Conservation (phyloP, 2,888 invertebrate species). For the Torymus aiolomorphi region DNA sequence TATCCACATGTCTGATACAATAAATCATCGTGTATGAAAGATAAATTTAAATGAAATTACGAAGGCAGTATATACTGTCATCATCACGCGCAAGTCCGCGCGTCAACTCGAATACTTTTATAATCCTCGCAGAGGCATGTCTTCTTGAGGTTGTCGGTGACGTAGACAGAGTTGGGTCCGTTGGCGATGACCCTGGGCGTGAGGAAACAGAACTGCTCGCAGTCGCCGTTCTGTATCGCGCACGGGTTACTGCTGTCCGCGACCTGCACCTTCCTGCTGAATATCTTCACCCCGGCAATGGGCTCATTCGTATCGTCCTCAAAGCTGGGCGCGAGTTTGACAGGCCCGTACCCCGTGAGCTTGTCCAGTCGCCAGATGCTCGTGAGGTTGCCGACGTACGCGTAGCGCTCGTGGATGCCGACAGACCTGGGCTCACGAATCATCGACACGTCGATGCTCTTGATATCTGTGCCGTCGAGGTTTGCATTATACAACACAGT, state of each 20-base stretch:
- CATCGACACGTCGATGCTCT: slow-evolving; percentile 21
- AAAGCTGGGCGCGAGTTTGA: slow-evolving; percentile 1
- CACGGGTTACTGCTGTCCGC: slow-evolving; percentile 13
- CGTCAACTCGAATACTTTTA: slow-evolving; percentile 1
- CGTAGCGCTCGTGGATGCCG: slow-evolving; percentile 33
- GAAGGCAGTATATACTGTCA: too few relatives aligned
- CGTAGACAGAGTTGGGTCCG: slow-evolving; percentile 14
- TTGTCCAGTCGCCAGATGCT: slow-evolving; percentile 49
- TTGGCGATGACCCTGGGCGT: slow-evolving; percentile 16
- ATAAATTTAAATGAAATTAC: too few relatives aligned
- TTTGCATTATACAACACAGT: slow-evolving; percentile 1
- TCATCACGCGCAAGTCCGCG: background rate
- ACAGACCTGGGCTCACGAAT: slow-evolving; percentile 29
- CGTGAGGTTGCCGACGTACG: slow-evolving; percentile 38
- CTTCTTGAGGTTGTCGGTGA: slow-evolving; percentile 33
- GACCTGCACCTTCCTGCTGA: background rate
- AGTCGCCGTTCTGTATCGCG: slow-evolving; percentile 22
- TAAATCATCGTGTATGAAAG: too few relatives aligned
- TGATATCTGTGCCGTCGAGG: background rate
- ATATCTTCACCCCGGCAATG: slow-evolving; percentile 37
- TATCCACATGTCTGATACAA: too few relatives aligned
- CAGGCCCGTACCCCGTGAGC: slow-evolving; percentile 1
- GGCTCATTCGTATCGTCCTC: background rate
- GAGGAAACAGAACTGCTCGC: slow-evolving; percentile 42
- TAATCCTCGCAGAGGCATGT: slow-evolving; percentile 47